These are phyloP conservation scores for Olivierus martensii DNA, from an alignment of 1,140 invertebrate species.

Conservation along the genomic window DNA sequence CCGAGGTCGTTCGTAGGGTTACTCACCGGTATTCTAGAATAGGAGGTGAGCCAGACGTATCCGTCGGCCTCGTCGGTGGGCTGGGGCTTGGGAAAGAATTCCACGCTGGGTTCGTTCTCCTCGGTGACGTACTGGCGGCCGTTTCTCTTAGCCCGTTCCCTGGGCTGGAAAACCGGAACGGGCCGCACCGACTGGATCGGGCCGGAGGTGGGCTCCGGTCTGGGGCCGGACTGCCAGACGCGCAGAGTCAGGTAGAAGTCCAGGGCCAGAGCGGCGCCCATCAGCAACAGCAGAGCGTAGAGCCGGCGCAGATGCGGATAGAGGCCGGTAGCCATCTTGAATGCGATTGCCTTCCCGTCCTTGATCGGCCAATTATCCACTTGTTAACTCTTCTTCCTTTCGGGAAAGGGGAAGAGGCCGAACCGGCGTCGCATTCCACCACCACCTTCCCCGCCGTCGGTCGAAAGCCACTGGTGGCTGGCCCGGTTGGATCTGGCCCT, in stretches of 20 bases:
- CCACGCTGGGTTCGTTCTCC: conserved; percentile 8
- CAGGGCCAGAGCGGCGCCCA: conserved; percentile 6
- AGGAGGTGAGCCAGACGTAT: conserved; percentile 25
- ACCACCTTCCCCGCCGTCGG: too few relatives aligned
- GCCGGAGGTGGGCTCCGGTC: background rate
- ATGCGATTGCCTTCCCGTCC: too few relatives aligned
- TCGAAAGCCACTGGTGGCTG: too few relatives aligned
- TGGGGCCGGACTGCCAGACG: background rate
- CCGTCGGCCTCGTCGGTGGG: conserved; percentile 11
- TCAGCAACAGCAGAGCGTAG: conserved; percentile 9
- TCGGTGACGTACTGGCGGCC: conserved; percentile 1
- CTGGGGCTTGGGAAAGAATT: conserved; percentile 18
- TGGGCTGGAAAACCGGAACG: background rate
- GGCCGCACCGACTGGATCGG: background rate
- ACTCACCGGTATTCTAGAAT: conserved; percentile 26
- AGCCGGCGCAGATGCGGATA: conserved; percentile 1
- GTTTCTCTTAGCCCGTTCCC: background rate
- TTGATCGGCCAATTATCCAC: too few relatives aligned
- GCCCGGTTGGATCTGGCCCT: too few relatives aligned
- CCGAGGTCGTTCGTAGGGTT: background rate
- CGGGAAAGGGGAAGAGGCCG: too few relatives aligned
- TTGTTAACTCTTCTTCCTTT: too few relatives aligned
- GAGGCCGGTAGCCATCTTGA: too few relatives aligned
- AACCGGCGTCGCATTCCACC: too few relatives aligned
- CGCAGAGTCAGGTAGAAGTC: conserved; percentile 9